These are phyloP conservation scores for Clytia hemisphaerica DNA, from an alignment of 30 jellyfish, hydroid and myxozoan genomes.

Conservation along the genomic window DNA sequence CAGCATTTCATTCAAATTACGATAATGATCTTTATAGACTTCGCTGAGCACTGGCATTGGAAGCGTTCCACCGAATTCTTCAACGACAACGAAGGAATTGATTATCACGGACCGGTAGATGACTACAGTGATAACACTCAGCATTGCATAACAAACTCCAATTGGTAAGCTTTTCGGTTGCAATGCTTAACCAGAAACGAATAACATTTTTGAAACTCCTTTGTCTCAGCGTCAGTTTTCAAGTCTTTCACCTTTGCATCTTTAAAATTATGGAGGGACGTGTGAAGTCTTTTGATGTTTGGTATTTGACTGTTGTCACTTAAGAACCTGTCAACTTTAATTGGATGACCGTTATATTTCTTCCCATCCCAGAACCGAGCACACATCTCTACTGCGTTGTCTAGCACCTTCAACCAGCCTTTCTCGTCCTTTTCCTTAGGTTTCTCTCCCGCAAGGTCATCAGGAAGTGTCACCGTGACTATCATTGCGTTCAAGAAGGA, in stretches of 20 bases:
- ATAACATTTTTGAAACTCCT: background rate
- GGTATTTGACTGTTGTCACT: background rate
- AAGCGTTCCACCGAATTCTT: conserved; percentile 14
- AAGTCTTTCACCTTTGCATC: no score
- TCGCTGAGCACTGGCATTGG: conserved; percentile 11
- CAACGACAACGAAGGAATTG: background rate
- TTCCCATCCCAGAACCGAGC: conserved; percentile 10
- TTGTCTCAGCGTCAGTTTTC: background rate
- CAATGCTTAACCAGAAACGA: background rate
- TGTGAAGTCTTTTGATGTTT: background rate
- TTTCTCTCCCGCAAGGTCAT: background rate
- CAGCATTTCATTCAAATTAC: background rate
- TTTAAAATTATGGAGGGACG: background rate
- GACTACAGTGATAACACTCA: background rate
- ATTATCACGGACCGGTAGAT: background rate
- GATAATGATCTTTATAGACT: background rate
- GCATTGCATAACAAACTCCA: conserved; percentile 12
- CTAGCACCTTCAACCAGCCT: background rate
- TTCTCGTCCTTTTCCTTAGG: background rate
- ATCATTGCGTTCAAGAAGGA: background rate
- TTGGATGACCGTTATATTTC: background rate
- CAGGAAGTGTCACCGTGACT: background rate
- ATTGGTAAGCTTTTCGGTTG: conserved; percentile 15
- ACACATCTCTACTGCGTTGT: conserved; percentile 15
- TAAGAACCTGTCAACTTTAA: background rate